Percentiles rank a stretch among this genome's conserved stretches.
Evolutionary conservation across 2,113 vertebrate genomes (phyloP).

Genomic region (Anolis carolinensis): DNA sequence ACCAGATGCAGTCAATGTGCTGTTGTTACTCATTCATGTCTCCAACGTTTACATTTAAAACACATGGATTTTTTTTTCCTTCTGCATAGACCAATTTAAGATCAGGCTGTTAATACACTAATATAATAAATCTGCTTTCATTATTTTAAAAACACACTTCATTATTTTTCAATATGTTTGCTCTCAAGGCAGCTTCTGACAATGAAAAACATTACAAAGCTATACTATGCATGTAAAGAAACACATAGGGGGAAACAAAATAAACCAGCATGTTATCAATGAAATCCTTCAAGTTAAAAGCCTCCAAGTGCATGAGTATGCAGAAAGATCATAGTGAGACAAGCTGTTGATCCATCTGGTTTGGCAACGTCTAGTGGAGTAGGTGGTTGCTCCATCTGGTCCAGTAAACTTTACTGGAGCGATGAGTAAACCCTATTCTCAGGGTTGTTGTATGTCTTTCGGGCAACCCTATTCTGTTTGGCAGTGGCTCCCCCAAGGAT

Average conservation of each 20-base stretch:
- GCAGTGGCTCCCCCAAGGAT: no score
- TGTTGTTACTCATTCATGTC: background rate
- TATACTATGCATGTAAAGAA: background rate
- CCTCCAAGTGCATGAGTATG: background rate
- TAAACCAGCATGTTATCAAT: background rate
- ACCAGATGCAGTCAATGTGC: background rate
- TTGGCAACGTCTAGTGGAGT: no score
- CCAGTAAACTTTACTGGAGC: background rate
- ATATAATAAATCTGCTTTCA: background rate
- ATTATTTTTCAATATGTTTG: background rate
- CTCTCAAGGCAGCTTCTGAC: background rate
- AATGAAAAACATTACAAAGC: background rate
- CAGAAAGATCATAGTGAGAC: background rate
- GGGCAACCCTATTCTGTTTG: background rate
- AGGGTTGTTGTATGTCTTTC: no score
- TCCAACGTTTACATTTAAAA: no score
- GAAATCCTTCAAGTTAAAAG: background rate
- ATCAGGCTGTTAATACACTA: background rate
- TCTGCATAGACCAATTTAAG: background rate
- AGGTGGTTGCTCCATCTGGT: no score
- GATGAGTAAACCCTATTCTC: background rate
- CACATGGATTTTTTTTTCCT: no score
- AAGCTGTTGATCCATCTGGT: no score
- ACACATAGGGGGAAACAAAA: background rate
- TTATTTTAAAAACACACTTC: background rate